A percentile compares a stretch with the other conserved stretches of the same genome.
These are phyloP conservation scores for Callimorpha dominula DNA, from an alignment of 2,888 invertebrate genomes.

Conservation along the genomic window DNA sequence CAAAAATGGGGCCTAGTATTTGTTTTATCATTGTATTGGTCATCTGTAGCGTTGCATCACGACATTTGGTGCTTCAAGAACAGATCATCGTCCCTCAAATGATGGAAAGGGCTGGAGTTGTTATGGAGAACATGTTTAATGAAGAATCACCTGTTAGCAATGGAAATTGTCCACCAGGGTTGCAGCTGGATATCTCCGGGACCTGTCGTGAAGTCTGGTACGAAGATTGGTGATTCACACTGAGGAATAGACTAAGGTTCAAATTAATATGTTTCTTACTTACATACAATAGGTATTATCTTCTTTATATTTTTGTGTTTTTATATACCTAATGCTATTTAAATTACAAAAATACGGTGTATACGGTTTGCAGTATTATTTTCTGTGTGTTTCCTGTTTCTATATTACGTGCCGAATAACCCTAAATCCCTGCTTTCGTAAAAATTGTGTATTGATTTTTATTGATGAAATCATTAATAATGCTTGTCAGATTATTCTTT, in stretches of 20 bases:
- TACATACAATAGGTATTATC: neutral
- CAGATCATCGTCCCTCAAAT: constrained; percentile 30
- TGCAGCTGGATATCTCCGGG: constrained; percentile 60
- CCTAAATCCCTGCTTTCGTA: neutral
- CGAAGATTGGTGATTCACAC: constrained; percentile 46
- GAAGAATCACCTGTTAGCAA: constrained; percentile 66
- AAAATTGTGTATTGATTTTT: neutral
- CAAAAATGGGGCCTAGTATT: constrained; percentile 40
- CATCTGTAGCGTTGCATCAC: constrained; percentile 33
- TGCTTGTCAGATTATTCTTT: too few relatives aligned
- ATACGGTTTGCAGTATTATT: neutral
- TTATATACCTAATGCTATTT: neutral
- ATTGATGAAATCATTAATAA: too few relatives aligned
- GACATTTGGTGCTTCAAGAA: constrained; percentile 29
- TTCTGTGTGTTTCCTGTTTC: neutral
- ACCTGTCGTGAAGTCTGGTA: constrained; percentile 77
- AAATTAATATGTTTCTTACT: neutral
- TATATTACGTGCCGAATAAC: neutral
- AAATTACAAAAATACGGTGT: neutral
- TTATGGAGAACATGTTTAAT: constrained; percentile 54
- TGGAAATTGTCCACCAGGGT: constrained; percentile 63
- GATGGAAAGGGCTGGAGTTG: constrained; percentile 46
- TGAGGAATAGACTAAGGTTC: neutral
- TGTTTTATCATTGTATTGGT: constrained; percentile 38
- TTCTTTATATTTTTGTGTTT: neutral